A percentile compares a stretch with the other conserved stretches of the same genome.
Conservation (phyloP, 2,113 vertebrate species). For the Rafetus swinhoei region DNA sequence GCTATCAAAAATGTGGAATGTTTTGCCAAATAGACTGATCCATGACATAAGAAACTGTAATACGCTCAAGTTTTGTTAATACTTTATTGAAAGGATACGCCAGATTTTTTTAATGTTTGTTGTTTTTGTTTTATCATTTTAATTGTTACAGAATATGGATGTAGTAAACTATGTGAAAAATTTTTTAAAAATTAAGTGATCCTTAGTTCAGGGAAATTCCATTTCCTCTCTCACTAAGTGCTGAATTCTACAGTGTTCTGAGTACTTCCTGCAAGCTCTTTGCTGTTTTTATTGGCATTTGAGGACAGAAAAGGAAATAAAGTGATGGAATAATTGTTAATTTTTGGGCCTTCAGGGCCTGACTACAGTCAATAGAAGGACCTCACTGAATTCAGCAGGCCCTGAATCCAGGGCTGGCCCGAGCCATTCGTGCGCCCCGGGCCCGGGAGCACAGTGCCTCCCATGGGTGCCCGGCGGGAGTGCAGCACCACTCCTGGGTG, state of each 20-base stretch:
- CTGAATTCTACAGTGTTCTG: background rate
- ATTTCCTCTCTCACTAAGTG: background rate
- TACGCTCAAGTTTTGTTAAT: background rate
- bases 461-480: too few relatives aligned
- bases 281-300: too few relatives aligned
- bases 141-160: background rate
- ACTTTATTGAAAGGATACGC: background rate
- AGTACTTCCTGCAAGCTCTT: background rate
- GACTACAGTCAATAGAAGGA: background rate
- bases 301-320: background rate
- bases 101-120: too few relatives aligned
- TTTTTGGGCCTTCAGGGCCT: background rate
- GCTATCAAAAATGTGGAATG: background rate
- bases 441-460: too few relatives aligned
- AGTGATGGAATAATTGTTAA: background rate
- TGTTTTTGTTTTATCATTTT: fast-evolving
- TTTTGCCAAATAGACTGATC: background rate
- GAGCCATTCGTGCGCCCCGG: too few relatives aligned
- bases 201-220: background rate
- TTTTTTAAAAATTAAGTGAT: background rate
- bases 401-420: too few relatives aligned
- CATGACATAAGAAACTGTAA: background rate
- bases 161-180: fast-evolving
- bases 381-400: too few relatives aligned
- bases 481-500: too few relatives aligned